Conservation (phyloP, 2,888 invertebrate genomes). For the Pimpla rufipes region DNA sequence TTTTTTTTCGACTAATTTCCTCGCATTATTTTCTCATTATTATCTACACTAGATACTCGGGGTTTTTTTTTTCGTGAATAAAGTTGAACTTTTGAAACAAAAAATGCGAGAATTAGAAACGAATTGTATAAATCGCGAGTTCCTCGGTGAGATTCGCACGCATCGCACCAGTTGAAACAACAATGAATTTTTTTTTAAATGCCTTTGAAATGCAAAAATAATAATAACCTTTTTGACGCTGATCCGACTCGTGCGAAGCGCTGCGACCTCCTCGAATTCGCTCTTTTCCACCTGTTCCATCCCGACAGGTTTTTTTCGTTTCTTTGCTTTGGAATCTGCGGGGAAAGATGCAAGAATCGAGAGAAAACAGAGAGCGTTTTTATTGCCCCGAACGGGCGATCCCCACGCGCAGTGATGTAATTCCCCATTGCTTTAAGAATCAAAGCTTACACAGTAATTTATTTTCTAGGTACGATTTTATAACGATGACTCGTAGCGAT, state of each 20-base stretch:
- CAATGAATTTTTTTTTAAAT: too few species aligned
- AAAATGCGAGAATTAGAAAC: background rate
- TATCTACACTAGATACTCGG: constrained; percentile 7
- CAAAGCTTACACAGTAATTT: too few species aligned
- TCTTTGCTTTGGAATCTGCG: background rate
- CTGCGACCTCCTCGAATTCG: background rate
- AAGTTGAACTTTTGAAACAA: background rate
- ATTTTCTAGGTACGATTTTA: too few species aligned
- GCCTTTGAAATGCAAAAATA: too few species aligned
- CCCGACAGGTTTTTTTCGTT: background rate
- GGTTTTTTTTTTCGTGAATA: background rate
- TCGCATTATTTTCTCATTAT: background rate
- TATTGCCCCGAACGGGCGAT: constrained; percentile 25
- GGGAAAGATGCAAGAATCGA: constrained; percentile 5
- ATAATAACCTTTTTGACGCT: too few species aligned
- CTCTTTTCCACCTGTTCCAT: background rate
- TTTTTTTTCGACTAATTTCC: background rate
- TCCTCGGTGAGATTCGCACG: too few species aligned
- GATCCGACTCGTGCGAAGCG: too few species aligned
- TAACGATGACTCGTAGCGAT: too few species aligned
- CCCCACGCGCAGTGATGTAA: too few species aligned
- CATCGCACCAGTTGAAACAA: too few species aligned
- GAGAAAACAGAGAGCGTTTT: background rate
- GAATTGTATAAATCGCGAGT: background rate
- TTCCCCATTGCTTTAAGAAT: too few species aligned